Conservation (phyloP, 2,113 vertebrate species). For the Vanacampus margaritifer region DNA sequence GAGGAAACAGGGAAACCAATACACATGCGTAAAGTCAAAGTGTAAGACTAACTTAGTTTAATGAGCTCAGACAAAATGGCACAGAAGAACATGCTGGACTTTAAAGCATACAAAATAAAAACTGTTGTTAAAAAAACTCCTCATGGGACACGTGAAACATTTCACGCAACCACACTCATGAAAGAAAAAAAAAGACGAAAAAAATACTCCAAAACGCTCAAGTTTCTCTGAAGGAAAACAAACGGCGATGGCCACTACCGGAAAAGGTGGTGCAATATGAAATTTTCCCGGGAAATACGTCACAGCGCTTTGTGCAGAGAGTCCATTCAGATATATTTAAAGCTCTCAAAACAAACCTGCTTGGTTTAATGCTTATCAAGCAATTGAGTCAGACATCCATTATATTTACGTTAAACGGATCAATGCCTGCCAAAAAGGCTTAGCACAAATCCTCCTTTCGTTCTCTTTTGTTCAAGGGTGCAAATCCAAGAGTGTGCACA, state of each 20-base stretch:
- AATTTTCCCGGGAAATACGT: no score
- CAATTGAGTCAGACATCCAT: background rate
- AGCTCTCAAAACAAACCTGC: background rate
- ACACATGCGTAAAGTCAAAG: no score
- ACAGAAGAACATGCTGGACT: background rate
- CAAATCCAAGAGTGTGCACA: background rate
- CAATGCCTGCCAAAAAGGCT: no score
- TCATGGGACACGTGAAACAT: background rate
- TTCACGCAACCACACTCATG: no score
- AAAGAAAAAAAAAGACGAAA: no score
- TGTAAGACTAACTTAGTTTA: background rate
- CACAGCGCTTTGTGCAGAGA: no score
- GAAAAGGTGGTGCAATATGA: no score
- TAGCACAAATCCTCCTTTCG: background rate
- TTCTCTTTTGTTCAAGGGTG: background rate
- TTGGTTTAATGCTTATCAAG: background rate
- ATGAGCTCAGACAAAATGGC: background rate
- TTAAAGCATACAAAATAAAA: background rate
- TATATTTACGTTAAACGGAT: background rate
- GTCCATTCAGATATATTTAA: background rate
- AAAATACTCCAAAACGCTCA: no score
- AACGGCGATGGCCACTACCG: no score
- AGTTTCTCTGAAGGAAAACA: no score
- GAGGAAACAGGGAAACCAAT: no score
- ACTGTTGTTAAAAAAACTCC: background rate